phyloP scores from a whole-genome alignment of 1,140 invertebrate species.

The Aphelinus certus region DNA sequence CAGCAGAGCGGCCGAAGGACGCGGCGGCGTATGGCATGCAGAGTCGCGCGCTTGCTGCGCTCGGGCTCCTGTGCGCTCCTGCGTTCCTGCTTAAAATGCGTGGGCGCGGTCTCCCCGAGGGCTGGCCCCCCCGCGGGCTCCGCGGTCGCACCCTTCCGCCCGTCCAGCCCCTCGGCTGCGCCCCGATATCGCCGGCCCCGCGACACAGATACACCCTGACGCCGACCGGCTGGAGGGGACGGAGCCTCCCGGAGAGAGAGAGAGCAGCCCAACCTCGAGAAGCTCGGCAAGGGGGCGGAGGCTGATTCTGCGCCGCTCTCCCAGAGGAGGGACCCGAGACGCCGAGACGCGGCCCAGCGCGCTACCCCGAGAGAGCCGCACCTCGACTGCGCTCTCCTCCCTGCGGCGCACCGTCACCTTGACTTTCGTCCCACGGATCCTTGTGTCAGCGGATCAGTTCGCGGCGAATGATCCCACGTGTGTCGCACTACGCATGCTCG shows the following conservation, averaged over 20 bases:
- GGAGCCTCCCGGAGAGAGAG: not conserved
- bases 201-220: not conserved
- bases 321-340: not conserved
- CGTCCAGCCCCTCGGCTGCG: not conserved
- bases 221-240: not conserved
- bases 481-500: not conserved
- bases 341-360: not conserved
- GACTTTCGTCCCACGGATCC: no score
- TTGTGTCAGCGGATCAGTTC: no score
- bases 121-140: slow-evolving; percentile 55
- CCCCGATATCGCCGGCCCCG: not conserved
- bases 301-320: no score
- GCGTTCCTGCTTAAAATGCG: slow-evolving; percentile 66
- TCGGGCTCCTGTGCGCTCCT: slow-evolving; percentile 58
- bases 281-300: no score
- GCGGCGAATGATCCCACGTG: no score
- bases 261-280: no score
- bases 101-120: slow-evolving; percentile 67
- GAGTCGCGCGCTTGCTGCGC: not conserved
- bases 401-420: not conserved
- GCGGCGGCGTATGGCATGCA: no score
- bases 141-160: slow-evolving; percentile 61
- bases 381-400: not conserved
- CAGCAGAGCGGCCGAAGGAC: not conserved
- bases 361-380: not conserved